Conservation (phyloP, 2,113 vertebrate genomes). For the Mesitornis unicolor region DNA sequence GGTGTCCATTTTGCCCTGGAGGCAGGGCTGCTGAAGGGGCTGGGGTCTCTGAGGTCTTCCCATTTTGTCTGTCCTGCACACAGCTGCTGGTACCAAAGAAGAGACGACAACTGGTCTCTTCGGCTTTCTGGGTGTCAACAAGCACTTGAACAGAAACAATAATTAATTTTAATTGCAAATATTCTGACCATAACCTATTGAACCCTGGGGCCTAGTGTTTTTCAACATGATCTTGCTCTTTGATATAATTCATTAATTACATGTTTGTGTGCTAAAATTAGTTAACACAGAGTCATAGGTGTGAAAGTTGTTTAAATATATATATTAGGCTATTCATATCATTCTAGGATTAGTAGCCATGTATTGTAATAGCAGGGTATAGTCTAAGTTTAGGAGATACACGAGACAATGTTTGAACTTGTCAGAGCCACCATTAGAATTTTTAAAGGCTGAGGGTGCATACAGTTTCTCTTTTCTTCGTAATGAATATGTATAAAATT, state of each 20-base stretch:
- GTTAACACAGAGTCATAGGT: background rate
- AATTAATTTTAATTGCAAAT: background rate
- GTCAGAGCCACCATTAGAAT: slow-evolving; percentile 30
- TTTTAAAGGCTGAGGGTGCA: slow-evolving; percentile 22
- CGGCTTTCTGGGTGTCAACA: background rate
- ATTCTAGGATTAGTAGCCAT: background rate
- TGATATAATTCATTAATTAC: background rate
- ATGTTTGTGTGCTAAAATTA: background rate
- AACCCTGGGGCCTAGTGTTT: background rate
- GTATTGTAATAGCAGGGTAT: background rate
- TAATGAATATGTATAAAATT: slow-evolving; percentile 20
- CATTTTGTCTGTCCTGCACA: background rate
- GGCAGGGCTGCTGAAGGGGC: background rate
- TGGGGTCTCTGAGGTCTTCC: background rate
- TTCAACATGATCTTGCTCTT: background rate
- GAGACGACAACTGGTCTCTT: background rate
- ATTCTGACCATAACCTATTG: background rate
- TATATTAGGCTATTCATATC: background rate
- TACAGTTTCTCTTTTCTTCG: slow-evolving; percentile 33
- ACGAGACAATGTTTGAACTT: background rate
- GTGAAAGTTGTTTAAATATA: background rate
- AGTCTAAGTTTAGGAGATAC: slow-evolving; percentile 2
- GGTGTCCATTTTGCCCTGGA: background rate
- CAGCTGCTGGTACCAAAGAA: background rate
- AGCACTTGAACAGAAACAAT: background rate